These are phyloP conservation scores for Bombus pyrosoma DNA, from an alignment of 1,140 invertebrate species.

Conservation along the genomic window DNA sequence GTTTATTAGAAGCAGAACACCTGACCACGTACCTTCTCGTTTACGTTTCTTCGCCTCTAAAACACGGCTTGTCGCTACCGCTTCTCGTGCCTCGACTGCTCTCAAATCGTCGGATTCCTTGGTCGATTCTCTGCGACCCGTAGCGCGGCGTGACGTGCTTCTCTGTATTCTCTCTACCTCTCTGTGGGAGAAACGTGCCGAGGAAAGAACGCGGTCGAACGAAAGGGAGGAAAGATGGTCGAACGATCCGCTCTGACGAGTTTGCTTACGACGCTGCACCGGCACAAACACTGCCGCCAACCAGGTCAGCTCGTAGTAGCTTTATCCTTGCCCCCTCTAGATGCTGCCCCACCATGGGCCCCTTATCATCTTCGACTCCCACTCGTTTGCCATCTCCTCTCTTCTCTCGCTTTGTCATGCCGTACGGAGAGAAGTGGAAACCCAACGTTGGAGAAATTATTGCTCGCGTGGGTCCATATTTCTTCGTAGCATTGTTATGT, in stretches of 20 bases:
- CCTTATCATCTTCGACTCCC: conserved; percentile 39
- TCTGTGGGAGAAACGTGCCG: neutral
- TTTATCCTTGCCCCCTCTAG: conserved; percentile 55
- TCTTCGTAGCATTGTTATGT: neutral
- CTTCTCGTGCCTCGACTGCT: neutral
- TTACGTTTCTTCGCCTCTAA: neutral
- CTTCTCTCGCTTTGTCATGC: neutral
- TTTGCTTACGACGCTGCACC: conserved; percentile 33
- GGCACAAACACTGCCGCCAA: conserved; percentile 55
- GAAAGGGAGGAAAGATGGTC: neutral
- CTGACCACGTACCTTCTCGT: conserved; percentile 40
- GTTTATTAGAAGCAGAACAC: no score
- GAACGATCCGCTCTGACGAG: conserved; percentile 12
- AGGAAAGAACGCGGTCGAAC: neutral
- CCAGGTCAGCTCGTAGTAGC: conserved; percentile 4
- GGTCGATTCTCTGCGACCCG: neutral
- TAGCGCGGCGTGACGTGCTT: neutral
- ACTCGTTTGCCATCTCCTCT: neutral
- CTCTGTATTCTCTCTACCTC: neutral
- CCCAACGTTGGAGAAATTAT: no score
- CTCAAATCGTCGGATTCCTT: neutral
- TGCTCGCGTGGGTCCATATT: neutral
- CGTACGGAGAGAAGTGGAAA: no score
- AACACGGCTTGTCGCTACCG: neutral
- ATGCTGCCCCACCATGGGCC: conserved; percentile 22